Percentiles rank a stretch among this genome's conserved stretches.
Evolutionary conservation across 1,140 invertebrate genomes (phyloP).

Genomic region (Gonatopus flavifemur): DNA sequence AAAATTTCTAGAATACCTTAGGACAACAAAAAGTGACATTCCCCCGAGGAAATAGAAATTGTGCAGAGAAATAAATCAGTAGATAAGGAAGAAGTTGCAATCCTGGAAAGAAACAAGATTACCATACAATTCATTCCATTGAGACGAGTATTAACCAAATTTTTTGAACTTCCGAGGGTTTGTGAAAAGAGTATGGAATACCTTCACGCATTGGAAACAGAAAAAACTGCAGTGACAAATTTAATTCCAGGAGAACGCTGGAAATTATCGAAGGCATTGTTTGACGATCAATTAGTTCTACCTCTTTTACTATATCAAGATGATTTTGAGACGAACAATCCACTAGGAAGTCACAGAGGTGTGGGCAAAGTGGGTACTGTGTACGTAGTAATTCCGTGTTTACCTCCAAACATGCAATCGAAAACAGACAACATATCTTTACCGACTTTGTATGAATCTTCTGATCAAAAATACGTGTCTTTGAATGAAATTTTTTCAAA

Average conservation of each 20-base stretch:
- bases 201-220: background rate
- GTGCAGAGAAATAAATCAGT: slow-evolving; percentile 1
- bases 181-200: slow-evolving; percentile 7
- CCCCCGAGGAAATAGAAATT: too few species aligned
- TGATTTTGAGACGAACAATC: too few species aligned
- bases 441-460: slow-evolving; percentile 14
- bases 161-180: slow-evolving; percentile 13
- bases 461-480: slow-evolving; percentile 14
- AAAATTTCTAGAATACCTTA: background rate
- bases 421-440: slow-evolving; percentile 25
- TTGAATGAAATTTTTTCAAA: slow-evolving; percentile 13
- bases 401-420: slow-evolving; percentile 16
- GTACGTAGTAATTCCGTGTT: slow-evolving; percentile 18
- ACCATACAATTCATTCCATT: slow-evolving; percentile 3
- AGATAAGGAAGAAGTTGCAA: background rate
- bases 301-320: too few species aligned
- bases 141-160: slow-evolving; percentile 5
- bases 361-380: slow-evolving; percentile 16
- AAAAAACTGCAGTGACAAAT: slow-evolving; percentile 18
- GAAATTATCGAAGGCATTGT: too few species aligned
- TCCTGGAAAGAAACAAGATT: background rate
- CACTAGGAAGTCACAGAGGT: slow-evolving; percentile 21
- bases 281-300: background rate
- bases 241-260: slow-evolving; percentile 33
- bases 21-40: background rate